Evolutionary conservation across 2,888 invertebrate genomes (phyloP).

Genomic region (Macropis europaea): DNA sequence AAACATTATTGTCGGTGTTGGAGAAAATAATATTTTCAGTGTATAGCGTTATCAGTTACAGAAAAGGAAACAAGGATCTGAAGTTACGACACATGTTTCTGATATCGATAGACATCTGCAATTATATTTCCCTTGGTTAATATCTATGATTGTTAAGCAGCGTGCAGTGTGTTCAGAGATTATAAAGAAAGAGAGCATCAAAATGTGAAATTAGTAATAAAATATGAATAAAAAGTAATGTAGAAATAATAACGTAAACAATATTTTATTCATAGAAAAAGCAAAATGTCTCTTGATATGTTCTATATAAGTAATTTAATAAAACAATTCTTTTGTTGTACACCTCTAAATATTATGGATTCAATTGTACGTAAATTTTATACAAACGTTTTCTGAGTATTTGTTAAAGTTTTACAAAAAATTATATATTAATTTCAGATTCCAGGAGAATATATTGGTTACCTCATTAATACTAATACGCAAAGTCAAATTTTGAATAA

Average conservation of each 20-base stretch:
- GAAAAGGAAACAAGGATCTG: no score
- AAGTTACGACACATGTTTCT: no score
- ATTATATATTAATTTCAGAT: slow-evolving; percentile 16
- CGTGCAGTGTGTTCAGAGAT: no score
- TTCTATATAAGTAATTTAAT: slow-evolving; percentile 49
- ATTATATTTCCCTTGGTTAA: no score
- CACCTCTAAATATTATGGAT: slow-evolving; percentile 66
- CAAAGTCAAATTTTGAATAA: slow-evolving; percentile 83
- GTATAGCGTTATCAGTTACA: no score
- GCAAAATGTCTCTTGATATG: slow-evolving; percentile 15
- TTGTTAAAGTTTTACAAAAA: neutral
- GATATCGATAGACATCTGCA: no score
- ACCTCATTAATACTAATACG: slow-evolving; percentile 35
- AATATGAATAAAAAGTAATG: neutral
- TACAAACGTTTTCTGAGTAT: neutral
- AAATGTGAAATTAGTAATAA: neutral
- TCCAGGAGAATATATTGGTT: slow-evolving; percentile 15
- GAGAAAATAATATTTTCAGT: no score
- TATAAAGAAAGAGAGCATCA: no score
- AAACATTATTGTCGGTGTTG: no score
- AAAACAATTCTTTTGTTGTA: slow-evolving; percentile 71
- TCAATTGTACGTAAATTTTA: slow-evolving; percentile 58
- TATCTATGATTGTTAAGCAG: no score
- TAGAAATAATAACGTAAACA: neutral
- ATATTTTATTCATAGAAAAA: neutral